Evolutionary conservation across 2,888 invertebrate species (phyloP).

Genomic region (Nemurella pictetii): DNA sequence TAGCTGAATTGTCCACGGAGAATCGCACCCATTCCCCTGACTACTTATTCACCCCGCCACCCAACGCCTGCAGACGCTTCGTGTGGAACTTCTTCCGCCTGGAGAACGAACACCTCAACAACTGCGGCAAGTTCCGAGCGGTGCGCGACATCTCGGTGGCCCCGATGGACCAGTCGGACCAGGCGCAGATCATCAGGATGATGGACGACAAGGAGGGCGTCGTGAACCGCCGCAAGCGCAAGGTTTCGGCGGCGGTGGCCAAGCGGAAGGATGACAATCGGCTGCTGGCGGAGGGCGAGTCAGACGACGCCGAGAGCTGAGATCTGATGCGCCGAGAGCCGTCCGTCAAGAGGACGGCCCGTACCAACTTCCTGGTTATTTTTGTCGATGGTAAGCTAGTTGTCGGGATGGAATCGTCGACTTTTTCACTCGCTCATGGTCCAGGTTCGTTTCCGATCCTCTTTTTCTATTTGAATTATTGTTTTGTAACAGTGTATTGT

Average conservation of each 20-base stretch:
- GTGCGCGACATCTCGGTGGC: slow-evolving; percentile 83
- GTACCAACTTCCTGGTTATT: no score
- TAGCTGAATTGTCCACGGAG: no score
- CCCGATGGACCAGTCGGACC: slow-evolving; percentile 75
- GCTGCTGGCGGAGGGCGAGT: slow-evolving; percentile 40
- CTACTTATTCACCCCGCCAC: no score
- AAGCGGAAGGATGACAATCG: slow-evolving; percentile 45
- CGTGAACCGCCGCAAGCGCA: slow-evolving; percentile 51
- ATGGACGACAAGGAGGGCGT: slow-evolving; percentile 64
- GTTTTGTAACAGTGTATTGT: not conserved
- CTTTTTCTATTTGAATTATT: not conserved
- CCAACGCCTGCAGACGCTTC: slow-evolving; percentile 62
- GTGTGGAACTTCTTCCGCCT: slow-evolving; percentile 89
- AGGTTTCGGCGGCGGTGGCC: slow-evolving; percentile 38
- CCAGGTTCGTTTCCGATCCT: not conserved
- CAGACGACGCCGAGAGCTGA: slow-evolving; percentile 41
- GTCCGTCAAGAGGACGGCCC: no score
- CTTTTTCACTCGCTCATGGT: no score
- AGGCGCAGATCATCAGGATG: slow-evolving; percentile 60
- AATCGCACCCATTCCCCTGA: no score
- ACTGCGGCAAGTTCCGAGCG: slow-evolving; percentile 86
- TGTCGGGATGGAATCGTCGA: no score
- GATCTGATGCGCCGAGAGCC: not conserved
- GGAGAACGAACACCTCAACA: slow-evolving; percentile 88
- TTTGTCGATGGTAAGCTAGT: no score